Percentiles rank a stretch among this genome's conserved stretches.
These are phyloP conservation scores for Clunio marinus DNA, from an alignment of 2,888 invertebrate genomes.

Conservation along the genomic window DNA sequence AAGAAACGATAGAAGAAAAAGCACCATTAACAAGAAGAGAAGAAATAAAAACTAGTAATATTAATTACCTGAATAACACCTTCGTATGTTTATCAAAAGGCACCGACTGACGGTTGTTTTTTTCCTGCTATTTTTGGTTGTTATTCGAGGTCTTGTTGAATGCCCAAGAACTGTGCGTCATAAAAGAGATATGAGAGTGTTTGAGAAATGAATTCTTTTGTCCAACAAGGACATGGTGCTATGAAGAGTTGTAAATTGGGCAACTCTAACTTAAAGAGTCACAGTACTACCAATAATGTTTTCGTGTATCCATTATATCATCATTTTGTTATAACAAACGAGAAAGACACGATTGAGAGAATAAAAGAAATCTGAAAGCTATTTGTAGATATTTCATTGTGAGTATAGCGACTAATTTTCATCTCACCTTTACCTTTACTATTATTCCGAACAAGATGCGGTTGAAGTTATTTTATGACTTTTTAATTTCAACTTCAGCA, in stretches of 20 bases:
- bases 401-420: slow-evolving; percentile 2
- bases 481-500: not conserved
- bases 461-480: not conserved
- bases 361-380: not conserved
- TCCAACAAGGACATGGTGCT: not conserved
- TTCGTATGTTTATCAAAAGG: slow-evolving; percentile 36
- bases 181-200: not conserved
- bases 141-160: not conserved
- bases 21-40: slow-evolving; percentile 32
- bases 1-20: not conserved
- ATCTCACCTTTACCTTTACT: slow-evolving; percentile 18
- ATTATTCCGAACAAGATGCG: not conserved
- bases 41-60: slow-evolving; percentile 30
- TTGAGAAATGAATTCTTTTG: not conserved
- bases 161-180: not conserved
- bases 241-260: not conserved
- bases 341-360: not conserved
- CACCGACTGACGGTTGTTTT: not conserved
- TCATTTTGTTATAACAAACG: not conserved
- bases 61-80: slow-evolving; percentile 39
- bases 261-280: not conserved
- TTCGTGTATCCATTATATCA: not conserved
- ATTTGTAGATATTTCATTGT: not conserved
- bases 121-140: not conserved
- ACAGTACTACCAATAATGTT: slow-evolving; percentile 12